Conservation (phyloP, 1,140 invertebrate genomes). For the Brachionus rubens region DNA sequence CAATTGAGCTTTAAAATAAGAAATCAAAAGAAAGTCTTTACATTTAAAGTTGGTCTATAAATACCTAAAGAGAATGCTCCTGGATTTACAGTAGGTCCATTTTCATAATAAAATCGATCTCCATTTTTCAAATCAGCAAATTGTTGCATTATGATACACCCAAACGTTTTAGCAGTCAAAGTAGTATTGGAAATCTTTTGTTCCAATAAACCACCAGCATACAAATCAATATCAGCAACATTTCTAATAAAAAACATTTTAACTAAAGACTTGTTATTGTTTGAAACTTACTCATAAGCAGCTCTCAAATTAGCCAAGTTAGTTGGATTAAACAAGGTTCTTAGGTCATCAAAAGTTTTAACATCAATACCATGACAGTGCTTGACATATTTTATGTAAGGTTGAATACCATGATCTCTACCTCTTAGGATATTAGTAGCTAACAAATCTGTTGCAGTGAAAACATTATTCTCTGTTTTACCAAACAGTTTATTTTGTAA, state of each 20-base stretch:
- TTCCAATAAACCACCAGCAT: constrained; percentile 31
- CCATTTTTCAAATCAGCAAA: constrained; percentile 82
- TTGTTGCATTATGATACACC: constrained; percentile 87
- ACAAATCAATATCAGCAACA: constrained; percentile 45
- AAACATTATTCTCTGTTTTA: constrained; percentile 12
- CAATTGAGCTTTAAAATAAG: constrained; percentile 1
- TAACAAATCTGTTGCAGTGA: constrained; percentile 74
- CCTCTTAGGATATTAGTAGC: constrained; percentile 93
- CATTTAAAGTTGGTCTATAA: neutral
- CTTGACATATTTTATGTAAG: constrained; percentile 74
- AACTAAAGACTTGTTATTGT: neutral
- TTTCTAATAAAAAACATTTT: neutral
- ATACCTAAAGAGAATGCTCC: neutral
- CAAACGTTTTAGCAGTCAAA: constrained; percentile 71
- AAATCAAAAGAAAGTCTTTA: neutral
- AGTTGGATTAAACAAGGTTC: neutral
- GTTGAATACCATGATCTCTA: constrained; percentile 86
- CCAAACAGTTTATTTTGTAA: constrained; percentile 39
- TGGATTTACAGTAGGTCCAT: constrained; percentile 1
- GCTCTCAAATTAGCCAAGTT: neutral
- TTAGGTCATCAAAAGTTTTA: neutral
- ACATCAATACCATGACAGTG: constrained; percentile 5
- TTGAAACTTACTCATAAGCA: constrained; percentile 9
- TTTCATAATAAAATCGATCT: constrained; percentile 85
- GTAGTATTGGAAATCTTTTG: constrained; percentile 62